A percentile compares a stretch with the other conserved stretches of the same genome.
Conservation (phyloP, 2,888 invertebrate genomes). For the Drosophila neonasuta region DNA sequence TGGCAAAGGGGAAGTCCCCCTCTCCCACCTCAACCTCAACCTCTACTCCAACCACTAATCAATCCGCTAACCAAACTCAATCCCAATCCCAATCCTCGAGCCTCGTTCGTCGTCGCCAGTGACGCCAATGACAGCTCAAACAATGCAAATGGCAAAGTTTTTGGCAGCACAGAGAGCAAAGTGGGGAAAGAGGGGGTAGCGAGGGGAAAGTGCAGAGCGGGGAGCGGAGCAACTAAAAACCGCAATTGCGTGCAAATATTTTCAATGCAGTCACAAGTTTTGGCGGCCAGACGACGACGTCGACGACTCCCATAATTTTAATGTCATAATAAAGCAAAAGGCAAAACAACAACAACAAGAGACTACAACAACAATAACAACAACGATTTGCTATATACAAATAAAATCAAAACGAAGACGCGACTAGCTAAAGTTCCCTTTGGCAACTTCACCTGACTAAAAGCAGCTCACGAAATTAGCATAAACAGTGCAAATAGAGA, state of each 20-base stretch:
- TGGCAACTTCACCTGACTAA: background rate
- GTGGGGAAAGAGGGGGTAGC: background rate
- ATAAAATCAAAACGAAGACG: conserved; percentile 14
- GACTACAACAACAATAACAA: background rate
- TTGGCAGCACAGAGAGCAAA: background rate
- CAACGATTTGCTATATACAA: background rate
- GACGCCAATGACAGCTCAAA: conserved; percentile 65
- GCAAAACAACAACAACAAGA: conserved; percentile 4
- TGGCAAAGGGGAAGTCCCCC: background rate
- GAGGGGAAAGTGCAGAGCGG: background rate
- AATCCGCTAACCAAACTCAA: conserved; percentile 40
- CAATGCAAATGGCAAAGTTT: conserved; percentile 72
- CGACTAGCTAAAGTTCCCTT: background rate
- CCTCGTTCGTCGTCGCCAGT: conserved; percentile 5
- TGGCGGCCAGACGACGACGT: conserved; percentile 50
- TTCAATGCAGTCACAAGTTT: conserved; percentile 70
- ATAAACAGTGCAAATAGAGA: conserved; percentile 4
- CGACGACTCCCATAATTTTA: conserved; percentile 72
- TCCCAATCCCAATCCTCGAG: background rate
- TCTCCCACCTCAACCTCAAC: too few species aligned
- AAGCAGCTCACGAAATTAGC: conserved; percentile 15
- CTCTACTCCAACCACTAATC: conserved; percentile 48
- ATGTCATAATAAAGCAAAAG: conserved; percentile 73
- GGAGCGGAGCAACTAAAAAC: conserved; percentile 58
- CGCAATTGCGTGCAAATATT: conserved; percentile 79